Evolutionary conservation across 2,113 vertebrate species (phyloP), one percentile per base, ranked within the genome.

Genomic region (Oreotrochilus melanogaster): DNA sequence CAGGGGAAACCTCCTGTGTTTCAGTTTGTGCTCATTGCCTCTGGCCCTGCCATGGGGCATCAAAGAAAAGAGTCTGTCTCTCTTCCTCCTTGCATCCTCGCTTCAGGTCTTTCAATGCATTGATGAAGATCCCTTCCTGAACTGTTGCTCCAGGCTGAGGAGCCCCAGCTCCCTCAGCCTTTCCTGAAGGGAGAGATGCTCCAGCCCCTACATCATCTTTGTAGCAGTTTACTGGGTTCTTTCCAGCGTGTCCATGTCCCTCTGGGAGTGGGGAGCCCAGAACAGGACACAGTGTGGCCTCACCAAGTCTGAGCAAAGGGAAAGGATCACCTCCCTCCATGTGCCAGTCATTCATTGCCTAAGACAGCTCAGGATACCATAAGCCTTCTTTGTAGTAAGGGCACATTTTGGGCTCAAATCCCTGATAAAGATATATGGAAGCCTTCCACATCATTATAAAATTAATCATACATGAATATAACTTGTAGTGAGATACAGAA

Each of bases 41-140:
- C 37, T 79, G 14, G 7, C 75, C 21, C 56, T 43, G 9, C 25
- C 75, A 74, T 18, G 9, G 11, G 30, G 35, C 30, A 48, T 23
- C 45, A 66, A 2, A 11, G 12, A 17, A 42, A 85, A 65, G 1
- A 70, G 39, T 11, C 30, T 56, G 31, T 14, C 16, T 54, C 39
- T 9, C 1, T 42, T 18, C 8, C 22, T 56, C 50, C 66, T 35
- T 1, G 1, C 4, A 56, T 6, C 3, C 17, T 69, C 9, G 28
- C 17, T 50, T 35, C 37, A 27, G 24, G 2, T 3, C 31, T 10
- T 47, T 50, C 3, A 56, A 9, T 9, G 28, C 3, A 18, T 3
- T 11, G 39, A 39, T 39, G n/a, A 69, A 69, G 48, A 69, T 39
- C 5, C 8, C 31, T 39, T 11, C 12, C 11, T 21, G 47, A 39